Evolutionary conservation across 2,888 invertebrate species (phyloP).

Genomic region (Lissocephala sabroskyi): DNA sequence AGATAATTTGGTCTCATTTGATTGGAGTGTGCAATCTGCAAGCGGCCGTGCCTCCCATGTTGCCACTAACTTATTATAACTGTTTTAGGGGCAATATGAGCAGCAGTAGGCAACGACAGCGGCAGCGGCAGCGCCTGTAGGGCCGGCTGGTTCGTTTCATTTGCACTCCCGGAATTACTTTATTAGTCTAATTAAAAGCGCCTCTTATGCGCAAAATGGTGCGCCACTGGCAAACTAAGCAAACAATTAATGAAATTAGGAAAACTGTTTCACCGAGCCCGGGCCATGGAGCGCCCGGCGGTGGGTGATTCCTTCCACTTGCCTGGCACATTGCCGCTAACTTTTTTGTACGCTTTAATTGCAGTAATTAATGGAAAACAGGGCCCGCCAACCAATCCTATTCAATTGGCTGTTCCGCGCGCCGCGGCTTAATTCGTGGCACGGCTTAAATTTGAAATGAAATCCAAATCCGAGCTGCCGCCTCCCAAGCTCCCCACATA

Average conservation of each 20-base stretch:
- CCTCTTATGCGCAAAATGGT: constrained; percentile 46
- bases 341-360: constrained; percentile 13
- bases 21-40: neutral
- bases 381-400: too few species aligned
- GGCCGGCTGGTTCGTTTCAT: constrained; percentile 22
- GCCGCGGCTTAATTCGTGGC: too few species aligned
- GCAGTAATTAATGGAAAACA: constrained; percentile 25
- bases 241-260: constrained; percentile 60
- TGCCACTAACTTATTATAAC: constrained; percentile 52
- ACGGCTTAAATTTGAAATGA: constrained; percentile 11
- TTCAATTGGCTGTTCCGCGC: too few species aligned
- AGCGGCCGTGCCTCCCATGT: neutral
- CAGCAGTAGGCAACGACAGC: too few species aligned
- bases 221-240: constrained; percentile 23
- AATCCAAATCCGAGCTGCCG: constrained; percentile 11
- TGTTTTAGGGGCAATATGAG: constrained; percentile 49
- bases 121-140: constrained; percentile 3
- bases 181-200: constrained; percentile 60
- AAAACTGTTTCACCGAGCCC: constrained; percentile 22
- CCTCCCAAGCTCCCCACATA: neutral
- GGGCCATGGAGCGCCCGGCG: neutral
- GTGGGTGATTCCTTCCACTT: neutral
- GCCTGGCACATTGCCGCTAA: neutral
- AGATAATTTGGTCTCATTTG: constrained; percentile 34
- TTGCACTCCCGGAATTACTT: constrained; percentile 54